These are phyloP conservation scores for Passer domesticus DNA, from an alignment of 2,113 vertebrate species.

Conservation along the genomic window DNA sequence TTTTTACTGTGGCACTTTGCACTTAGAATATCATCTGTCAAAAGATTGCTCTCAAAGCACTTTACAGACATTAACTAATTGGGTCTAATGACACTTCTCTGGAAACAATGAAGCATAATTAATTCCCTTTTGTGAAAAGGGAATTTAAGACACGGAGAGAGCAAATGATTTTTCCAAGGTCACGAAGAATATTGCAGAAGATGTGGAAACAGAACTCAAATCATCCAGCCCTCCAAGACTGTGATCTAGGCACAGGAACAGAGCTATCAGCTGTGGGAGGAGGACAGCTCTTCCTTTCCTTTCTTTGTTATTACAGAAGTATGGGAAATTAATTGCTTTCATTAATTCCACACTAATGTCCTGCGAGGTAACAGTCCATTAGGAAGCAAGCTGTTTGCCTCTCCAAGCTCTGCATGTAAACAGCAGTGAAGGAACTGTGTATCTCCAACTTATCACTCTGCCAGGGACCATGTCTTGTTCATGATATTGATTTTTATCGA, in stretches of 20 bases:
- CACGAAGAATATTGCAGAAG: neutral
- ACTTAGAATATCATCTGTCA: slow-evolving; percentile 52
- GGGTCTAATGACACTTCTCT: slow-evolving; percentile 48
- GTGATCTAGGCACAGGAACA: slow-evolving; percentile 2
- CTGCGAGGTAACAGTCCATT: neutral
- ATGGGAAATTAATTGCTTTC: slow-evolving; percentile 51
- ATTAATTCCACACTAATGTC: slow-evolving; percentile 38
- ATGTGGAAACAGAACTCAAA: slow-evolving; percentile 1
- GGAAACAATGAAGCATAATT: slow-evolving; percentile 35
- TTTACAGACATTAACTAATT: slow-evolving; percentile 59
- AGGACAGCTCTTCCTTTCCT: neutral
- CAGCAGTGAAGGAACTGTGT: neutral
- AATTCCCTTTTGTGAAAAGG: slow-evolving; percentile 30
- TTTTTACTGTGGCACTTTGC: neutral
- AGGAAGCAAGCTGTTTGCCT: slow-evolving; percentile 10
- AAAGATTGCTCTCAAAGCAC: slow-evolving; percentile 48
- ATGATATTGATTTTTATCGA: neutral
- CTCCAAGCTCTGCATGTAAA: neutral
- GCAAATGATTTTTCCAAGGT: slow-evolving; percentile 51
- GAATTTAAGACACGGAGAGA: slow-evolving; percentile 3
- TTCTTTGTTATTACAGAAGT: slow-evolving; percentile 44
- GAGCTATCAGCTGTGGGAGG: slow-evolving; percentile 7
- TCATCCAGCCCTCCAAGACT: neutral
- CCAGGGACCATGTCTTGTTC: neutral
- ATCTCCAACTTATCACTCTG: neutral